A percentile compares a stretch with the other conserved stretches of the same genome.
These are phyloP conservation scores for Drosophila equinoxialis DNA, from an alignment of 1,140 invertebrate species.

Conservation along the genomic window DNA sequence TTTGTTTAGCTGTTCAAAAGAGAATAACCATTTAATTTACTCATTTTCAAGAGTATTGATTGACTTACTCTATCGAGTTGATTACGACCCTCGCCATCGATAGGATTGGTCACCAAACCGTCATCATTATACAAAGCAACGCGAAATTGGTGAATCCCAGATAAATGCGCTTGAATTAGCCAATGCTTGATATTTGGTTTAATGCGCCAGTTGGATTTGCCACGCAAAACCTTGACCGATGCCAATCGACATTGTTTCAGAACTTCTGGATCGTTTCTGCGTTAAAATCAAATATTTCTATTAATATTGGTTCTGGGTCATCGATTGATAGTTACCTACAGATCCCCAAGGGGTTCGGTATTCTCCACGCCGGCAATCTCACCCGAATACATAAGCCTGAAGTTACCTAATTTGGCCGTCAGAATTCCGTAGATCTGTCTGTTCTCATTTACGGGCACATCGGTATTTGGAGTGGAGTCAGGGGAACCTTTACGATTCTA, in stretches of 20 bases:
- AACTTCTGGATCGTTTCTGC: conserved; percentile 18
- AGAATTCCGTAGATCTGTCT: conserved; percentile 26
- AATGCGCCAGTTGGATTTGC: background rate
- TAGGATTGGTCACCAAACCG: background rate
- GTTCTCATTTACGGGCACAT: conserved; percentile 13
- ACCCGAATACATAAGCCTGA: conserved; percentile 30
- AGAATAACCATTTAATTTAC: background rate
- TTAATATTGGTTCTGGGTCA: too few species aligned
- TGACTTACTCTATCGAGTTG: background rate
- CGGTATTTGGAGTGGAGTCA: background rate
- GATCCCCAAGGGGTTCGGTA: conserved; percentile 24
- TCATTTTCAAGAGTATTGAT: too few species aligned
- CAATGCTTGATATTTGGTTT: background rate
- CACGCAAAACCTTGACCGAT: background rate
- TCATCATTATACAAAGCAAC: background rate
- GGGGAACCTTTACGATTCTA: conserved; percentile 9
- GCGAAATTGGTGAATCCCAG: background rate
- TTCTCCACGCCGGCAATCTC: conserved; percentile 33
- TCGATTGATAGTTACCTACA: conserved; percentile 14
- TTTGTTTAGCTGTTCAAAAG: background rate
- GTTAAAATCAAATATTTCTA: background rate
- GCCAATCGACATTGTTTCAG: conserved; percentile 22
- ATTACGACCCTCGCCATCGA: background rate
- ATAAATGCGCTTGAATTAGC: conserved; percentile 14
- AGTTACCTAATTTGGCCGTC: conserved; percentile 21